Percentiles rank a stretch among this genome's conserved stretches.
phyloP scores from a whole-genome alignment of 2,113 vertebrate species.

The Prolemur simus region DNA sequence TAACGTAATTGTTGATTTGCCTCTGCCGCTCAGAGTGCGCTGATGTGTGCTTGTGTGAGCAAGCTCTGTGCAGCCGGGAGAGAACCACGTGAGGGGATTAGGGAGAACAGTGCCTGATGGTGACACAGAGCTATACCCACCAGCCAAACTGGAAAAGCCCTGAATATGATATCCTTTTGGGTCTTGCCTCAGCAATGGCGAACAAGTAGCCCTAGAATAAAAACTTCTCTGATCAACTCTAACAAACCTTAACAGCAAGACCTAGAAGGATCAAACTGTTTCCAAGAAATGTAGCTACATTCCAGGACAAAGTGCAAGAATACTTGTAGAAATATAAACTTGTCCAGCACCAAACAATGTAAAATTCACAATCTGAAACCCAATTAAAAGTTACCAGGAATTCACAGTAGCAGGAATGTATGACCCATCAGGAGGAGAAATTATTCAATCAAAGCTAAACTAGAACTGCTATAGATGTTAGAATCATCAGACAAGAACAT shows the following conservation, averaged over 20 bases:
- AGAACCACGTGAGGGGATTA: not conserved
- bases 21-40: not conserved
- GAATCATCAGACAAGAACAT: not conserved
- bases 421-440: not conserved
- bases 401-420: not conserved
- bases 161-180: not conserved
- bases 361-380: not conserved
- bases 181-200: not conserved
- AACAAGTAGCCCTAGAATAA: not conserved
- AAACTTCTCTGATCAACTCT: not conserved
- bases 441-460: not conserved
- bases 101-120: not conserved
- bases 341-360: not conserved
- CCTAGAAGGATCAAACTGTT: not conserved
- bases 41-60: not conserved
- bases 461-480: not conserved
- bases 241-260: not conserved
- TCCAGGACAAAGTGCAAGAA: not conserved
- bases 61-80: not conserved
- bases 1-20: too few species aligned
- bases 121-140: not conserved
- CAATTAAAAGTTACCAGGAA: not conserved
- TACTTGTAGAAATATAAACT: not conserved
- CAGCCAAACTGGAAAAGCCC: not conserved
- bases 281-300: not conserved